Base-by-base conservation (phyloP, 2,888 invertebrate species). In the Minunthozetes semirufus region DNA sequence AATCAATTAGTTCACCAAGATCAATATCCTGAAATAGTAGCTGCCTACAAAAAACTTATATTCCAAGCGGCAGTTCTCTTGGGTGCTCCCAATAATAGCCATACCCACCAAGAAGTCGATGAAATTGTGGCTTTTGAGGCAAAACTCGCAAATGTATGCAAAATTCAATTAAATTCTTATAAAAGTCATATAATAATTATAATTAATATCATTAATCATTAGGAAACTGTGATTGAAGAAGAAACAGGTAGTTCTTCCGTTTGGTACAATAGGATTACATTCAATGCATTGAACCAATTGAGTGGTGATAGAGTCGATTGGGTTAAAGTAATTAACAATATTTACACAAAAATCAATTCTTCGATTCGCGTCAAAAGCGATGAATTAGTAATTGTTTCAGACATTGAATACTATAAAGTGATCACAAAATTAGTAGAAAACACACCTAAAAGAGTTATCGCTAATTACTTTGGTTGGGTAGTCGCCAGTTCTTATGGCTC, bases 391-490 rank as follows among this genome's bases (percentile, higher is more conserved):
- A 6, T 38, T 50, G 22, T 85, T 15, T 81, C 86, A 0, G 83
- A 87, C 15, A 29, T 74, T 11, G 46, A 22, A 0, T 74, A 74
- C 15, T 48, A 46, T 17, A 53, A 61, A 33, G 25, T 4, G n/a
- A 42, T 50, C 1, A 38, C 46, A n/a, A 11, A 53, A 59, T 13
- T 74, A 27, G n/a, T 74, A 8, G 27, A 19, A 13, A 48, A 48
- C 0, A 73, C 50, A 2, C 70, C 53, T 3, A 25, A 27, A 3
- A 17, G 63, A 22, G 46, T 66, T 0, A 63, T 91, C 78, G 90
- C 88, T 76, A 88, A 89, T 77, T 90, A 93, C 82, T 83, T 93
- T 72, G 82, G 93, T 72, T 93, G 93, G 93, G 86, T 92, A 71
- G 79, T 81, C 77, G 81, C 81, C 80, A 80, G 81, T 76, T 13